Conservation (phyloP, 2,113 vertebrate species). For the Corythornis madagascariensis region DNA sequence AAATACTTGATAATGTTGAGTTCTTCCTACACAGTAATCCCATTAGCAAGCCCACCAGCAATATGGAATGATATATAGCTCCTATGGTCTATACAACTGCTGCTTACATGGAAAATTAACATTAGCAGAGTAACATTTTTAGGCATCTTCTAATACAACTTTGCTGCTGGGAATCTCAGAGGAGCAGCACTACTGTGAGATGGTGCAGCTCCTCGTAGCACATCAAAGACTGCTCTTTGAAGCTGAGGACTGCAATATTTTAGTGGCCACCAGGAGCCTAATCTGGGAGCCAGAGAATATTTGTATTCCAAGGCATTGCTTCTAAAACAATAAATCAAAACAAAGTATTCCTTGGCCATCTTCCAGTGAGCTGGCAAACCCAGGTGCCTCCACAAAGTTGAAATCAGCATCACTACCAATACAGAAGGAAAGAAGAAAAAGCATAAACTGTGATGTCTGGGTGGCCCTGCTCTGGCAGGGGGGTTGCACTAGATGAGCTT, state of each 20-base stretch:
- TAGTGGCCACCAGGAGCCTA: not conserved
- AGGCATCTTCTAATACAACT: not conserved
- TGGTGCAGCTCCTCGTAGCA: not conserved
- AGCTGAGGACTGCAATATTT: not conserved
- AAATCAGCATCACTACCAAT: not conserved
- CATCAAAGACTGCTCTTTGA: not conserved
- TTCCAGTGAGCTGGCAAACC: not conserved
- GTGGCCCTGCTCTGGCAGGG: too few relatives aligned
- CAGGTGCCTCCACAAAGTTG: not conserved
- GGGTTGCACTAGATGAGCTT: too few relatives aligned
- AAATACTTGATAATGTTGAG: not conserved
- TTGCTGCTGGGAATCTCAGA: not conserved
- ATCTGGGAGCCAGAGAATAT: not conserved
- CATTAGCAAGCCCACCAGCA: not conserved
- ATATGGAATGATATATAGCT: not conserved
- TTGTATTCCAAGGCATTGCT: not conserved
- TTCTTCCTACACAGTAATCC: not conserved
- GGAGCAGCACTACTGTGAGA: not conserved
- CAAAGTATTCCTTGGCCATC: not conserved
- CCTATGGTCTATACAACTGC: not conserved
- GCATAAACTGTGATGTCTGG: not conserved
- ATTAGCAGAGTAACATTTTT: not conserved
- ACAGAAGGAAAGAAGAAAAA: too few relatives aligned
- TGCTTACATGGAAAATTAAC: not conserved
- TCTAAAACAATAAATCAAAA: conserved; percentile 7